Evolutionary conservation across 2,113 vertebrate genomes (phyloP).

Genomic region (Camelus dromedarius): DNA sequence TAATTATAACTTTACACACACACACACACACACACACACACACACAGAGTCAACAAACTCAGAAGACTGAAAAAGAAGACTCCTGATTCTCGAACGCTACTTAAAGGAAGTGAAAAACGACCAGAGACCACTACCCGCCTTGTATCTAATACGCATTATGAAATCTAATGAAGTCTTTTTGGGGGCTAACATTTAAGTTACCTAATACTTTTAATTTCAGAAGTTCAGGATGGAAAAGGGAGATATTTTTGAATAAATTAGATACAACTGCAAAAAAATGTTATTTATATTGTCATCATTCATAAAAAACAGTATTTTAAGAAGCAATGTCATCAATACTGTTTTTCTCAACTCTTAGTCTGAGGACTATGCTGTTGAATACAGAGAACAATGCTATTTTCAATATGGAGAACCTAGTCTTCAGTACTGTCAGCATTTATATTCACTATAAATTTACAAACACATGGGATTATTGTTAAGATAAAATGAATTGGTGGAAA

Average conservation of each 20-base stretch:
- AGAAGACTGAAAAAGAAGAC: background rate
- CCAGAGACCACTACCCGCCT: background rate
- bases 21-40: background rate
- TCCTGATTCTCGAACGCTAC: background rate
- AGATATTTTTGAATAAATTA: background rate
- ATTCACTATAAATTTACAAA: slow-evolving; percentile 66
- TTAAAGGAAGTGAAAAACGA: slow-evolving; percentile 41
- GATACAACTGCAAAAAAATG: background rate
- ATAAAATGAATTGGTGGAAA: slow-evolving; percentile 71
- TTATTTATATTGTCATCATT: background rate
- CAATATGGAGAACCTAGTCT: slow-evolving; percentile 57
- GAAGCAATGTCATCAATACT: background rate
- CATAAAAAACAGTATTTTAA: slow-evolving; percentile 24
- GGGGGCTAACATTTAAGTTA: background rate
- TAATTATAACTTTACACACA: slow-evolving; percentile 11
- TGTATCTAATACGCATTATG: background rate
- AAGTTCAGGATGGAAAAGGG: background rate
- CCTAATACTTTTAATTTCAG: background rate
- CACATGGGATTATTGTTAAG: slow-evolving; percentile 75
- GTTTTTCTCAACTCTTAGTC: slow-evolving; percentile 60
- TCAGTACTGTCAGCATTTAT: slow-evolving; percentile 71
- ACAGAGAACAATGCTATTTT: slow-evolving; percentile 68
- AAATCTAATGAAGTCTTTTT: slow-evolving; percentile 24
- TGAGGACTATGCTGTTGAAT: slow-evolving; percentile 18
- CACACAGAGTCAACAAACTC: background rate